phyloP scores from a whole-genome alignment of 2,888 invertebrate genomes.

The Pachliopta kotzebuea region DNA sequence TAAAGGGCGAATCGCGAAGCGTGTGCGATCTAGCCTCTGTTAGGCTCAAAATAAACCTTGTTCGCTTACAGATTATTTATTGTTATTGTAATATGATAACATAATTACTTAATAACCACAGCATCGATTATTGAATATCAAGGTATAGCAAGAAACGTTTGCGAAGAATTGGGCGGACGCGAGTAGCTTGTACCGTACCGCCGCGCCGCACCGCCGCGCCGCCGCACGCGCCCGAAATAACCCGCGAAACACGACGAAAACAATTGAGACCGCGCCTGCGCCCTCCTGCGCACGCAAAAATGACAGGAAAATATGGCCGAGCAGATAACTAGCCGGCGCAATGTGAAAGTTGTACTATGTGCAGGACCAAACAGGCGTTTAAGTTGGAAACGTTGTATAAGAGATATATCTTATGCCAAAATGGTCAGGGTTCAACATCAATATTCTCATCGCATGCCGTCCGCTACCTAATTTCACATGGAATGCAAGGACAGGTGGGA shows the following conservation, averaged over 20 bases:
- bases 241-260: constrained; percentile 78
- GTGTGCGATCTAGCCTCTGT: no score
- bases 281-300: constrained; percentile 68
- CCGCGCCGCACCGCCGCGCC: constrained; percentile 56
- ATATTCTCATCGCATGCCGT: constrained; percentile 38
- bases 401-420: constrained; percentile 36
- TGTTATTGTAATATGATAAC: not conserved
- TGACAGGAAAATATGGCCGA: constrained; percentile 66
- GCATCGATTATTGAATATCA: constrained; percentile 49
- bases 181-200: constrained; percentile 61
- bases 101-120: constrained; percentile 4
- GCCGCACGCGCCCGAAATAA: constrained; percentile 71
- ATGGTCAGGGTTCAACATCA: constrained; percentile 34
- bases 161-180: constrained; percentile 61
- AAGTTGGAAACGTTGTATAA: constrained; percentile 34
- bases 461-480: constrained; percentile 30
- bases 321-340: constrained; percentile 37
- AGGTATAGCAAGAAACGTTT: constrained; percentile 54
- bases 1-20: no score
- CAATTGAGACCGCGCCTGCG: constrained; percentile 70
- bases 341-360: constrained; percentile 39
- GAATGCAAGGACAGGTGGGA: not conserved
- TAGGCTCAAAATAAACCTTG: no score
- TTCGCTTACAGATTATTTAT: no score
- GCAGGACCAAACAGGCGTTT: constrained; percentile 33